Base-by-base conservation (phyloP, 2,888 invertebrate species). In the Lasioglossum vierecki region DNA sequence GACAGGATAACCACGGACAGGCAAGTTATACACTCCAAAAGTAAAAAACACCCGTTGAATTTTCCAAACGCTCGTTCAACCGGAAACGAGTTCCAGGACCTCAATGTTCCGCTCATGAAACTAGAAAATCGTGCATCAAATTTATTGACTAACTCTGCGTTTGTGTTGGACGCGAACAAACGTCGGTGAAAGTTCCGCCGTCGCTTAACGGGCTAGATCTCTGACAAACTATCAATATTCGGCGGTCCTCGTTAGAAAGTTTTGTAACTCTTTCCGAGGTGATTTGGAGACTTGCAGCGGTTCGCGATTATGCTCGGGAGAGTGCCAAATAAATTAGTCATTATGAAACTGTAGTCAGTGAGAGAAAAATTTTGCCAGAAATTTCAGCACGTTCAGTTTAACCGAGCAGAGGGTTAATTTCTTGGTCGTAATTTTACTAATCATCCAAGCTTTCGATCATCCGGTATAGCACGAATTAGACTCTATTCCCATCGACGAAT, bases 1-100 rank as follows among this genome's bases (percentile, higher is more conserved):
- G 94, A 86, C 84, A 94, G 91, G 89, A 95, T 86, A 89, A 94
- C 80, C 91, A 92, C 80, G 87, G 91, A 26, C 89, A 92, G 83
- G 91, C 91, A 80, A 90, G 91, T 78, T 57, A 70, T 74, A 57
- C 76, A 26, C 9, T 63, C 15, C 35, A 18, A 35, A 22, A 39
- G 26, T 30, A 74, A 53, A 39, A 70, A 49, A 39, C 18, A 18
- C 66, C 35, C 35, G 35, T 66, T 30, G 22, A 1, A 63, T 15
- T 26, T 30, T 30, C 15, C 5, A n/a, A 63, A 63, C 30, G 15
- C 26, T 15, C 26, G 60, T 30, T 63, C 6, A 5, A 2, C 6
- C 26, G 30, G 15, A 35, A 22, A 39, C 22, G 66, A 66, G 60
- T 22, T 35, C 35, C 35, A 35, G 26, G 66, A 18, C 60, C 60